Conservation (phyloP, 2,113 vertebrate genomes). For the Hemibagrus wyckioides region DNA sequence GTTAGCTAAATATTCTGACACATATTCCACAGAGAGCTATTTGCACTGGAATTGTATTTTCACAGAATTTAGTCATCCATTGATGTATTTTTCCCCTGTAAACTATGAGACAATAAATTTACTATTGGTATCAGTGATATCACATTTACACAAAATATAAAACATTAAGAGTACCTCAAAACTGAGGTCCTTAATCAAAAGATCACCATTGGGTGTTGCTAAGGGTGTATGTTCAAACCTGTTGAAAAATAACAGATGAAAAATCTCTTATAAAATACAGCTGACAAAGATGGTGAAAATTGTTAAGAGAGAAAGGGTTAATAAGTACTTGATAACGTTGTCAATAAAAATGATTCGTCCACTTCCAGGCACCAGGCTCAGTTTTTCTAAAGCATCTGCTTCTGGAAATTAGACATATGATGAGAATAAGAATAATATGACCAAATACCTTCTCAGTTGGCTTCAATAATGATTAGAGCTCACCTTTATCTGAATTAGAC, state of each 20-base stretch:
- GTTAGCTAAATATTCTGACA: neutral
- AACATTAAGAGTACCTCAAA: slow-evolving; percentile 82
- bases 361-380: slow-evolving; percentile 82
- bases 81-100: neutral
- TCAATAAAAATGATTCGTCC: slow-evolving; percentile 87
- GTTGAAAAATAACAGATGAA: slow-evolving; percentile 41
- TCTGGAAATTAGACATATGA: slow-evolving; percentile 64
- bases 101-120: neutral
- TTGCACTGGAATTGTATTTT: neutral
- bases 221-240: slow-evolving; percentile 95
- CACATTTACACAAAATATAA: neutral
- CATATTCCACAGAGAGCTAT: neutral
- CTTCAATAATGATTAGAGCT: neutral
- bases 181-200: slow-evolving; percentile 88
- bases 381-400: slow-evolving; percentile 64
- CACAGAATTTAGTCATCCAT: neutral
- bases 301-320: no score
- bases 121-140: neutral
- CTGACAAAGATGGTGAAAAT: neutral
- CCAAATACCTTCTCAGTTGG: neutral
- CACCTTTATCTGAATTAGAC: slow-evolving; percentile 85
- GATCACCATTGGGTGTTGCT: slow-evolving; percentile 95
- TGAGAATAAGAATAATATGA: neutral
- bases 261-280: neutral
- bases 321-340: slow-evolving; percentile 90